Conservation (phyloP, 2,888 invertebrate species). For the Barypeithes pellucidus region DNA sequence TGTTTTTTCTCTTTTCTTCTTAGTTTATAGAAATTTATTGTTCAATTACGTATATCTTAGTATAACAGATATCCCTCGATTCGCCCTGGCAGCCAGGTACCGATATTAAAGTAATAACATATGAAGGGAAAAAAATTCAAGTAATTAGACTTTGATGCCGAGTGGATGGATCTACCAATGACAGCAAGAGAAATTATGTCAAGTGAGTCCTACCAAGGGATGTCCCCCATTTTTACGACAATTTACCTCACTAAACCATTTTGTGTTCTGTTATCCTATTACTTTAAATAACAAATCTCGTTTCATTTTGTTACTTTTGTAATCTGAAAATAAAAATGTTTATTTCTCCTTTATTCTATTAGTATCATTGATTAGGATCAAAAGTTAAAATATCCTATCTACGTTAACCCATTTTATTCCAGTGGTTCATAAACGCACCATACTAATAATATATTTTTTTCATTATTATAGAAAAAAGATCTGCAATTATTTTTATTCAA, state of each 20-base stretch:
- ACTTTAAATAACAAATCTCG: neutral
- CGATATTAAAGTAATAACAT: conserved; percentile 24
- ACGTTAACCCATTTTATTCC: no score
- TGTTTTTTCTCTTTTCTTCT: no score
- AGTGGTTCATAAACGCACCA: no score
- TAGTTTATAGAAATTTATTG: no score
- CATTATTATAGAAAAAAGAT: no score
- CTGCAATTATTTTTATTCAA: no score
- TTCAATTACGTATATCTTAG: no score
- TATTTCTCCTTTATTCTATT: neutral
- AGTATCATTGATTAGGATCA: neutral
- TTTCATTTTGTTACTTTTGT: neutral
- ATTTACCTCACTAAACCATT: conserved; percentile 1
- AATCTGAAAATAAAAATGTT: neutral
- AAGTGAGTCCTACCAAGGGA: conserved; percentile 13
- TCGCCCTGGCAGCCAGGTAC: conserved; percentile 20
- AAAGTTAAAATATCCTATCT: neutral
- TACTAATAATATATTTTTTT: no score
- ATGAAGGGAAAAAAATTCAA: neutral
- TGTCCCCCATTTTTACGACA: conserved; percentile 18
- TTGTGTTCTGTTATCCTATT: neutral
- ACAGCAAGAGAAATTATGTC: conserved; percentile 2
- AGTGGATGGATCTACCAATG: conserved; percentile 1
- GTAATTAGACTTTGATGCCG: neutral
- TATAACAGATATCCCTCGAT: conserved; percentile 43